Conservation (phyloP, 2,797 vertebrate genomes). For the Chrysocyon brachyurus region DNA sequence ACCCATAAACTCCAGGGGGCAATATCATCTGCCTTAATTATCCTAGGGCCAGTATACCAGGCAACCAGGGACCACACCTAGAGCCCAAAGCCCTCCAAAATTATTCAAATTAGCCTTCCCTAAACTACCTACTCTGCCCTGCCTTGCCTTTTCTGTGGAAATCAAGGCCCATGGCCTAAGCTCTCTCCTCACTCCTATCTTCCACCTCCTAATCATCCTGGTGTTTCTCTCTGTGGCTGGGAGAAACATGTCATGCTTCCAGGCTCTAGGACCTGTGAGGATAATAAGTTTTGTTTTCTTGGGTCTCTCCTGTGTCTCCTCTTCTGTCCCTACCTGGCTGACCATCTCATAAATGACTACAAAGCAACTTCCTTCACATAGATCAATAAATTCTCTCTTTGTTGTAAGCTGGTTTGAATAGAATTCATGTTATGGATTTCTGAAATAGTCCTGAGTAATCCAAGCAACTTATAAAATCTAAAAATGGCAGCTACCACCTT, state of each 20-base stretch:
- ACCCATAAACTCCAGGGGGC: background rate
- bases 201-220: background rate
- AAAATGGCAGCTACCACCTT: background rate
- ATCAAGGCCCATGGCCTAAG: background rate
- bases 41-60: background rate
- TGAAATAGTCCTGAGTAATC: background rate
- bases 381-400: background rate
- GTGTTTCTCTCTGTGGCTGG: background rate
- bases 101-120: background rate
- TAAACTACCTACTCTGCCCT: background rate
- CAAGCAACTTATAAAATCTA: background rate
- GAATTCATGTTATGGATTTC: background rate
- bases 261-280: background rate
- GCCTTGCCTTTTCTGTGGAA: background rate
- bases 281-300: background rate
- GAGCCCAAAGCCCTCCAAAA: background rate
- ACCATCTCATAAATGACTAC: background rate
- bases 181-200: background rate
- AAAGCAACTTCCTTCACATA: background rate
- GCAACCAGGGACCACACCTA: background rate
- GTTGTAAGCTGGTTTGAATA: background rate
- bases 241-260: background rate
- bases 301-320: background rate
- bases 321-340: background rate
- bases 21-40: background rate